phyloP scores from a whole-genome alignment of 2,888 invertebrate genomes.

The Papilio demoleus region DNA sequence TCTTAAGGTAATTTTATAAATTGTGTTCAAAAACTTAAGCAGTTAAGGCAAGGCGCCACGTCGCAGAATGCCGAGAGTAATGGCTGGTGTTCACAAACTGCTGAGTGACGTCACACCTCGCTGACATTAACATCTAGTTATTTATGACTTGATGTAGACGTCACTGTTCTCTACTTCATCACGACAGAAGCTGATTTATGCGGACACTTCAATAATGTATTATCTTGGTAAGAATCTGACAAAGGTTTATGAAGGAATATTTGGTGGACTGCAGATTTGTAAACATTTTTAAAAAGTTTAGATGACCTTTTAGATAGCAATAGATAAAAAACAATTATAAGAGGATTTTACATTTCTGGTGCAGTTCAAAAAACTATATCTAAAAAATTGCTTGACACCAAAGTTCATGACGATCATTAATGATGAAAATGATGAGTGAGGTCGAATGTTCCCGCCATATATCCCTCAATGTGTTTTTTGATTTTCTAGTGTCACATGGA shows the following conservation, averaged over 20 bases:
- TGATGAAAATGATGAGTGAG: too few relatives aligned
- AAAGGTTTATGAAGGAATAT: background rate
- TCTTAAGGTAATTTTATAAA: background rate
- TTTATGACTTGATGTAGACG: conserved; percentile 6
- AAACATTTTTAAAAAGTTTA: too few relatives aligned
- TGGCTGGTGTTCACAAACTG: conserved; percentile 5
- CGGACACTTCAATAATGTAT: conserved; percentile 3
- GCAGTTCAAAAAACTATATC: too few relatives aligned
- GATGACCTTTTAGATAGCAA: too few relatives aligned
- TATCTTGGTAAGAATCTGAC: background rate
- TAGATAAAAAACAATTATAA: too few relatives aligned
- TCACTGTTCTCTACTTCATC: background rate
- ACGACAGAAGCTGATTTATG: conserved; percentile 9
- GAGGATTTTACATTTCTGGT: too few relatives aligned
- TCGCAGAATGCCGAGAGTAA: conserved; percentile 4
- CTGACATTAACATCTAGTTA: conserved; percentile 17
- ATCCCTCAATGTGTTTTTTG: too few relatives aligned
- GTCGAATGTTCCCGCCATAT: too few relatives aligned
- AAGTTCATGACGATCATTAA: too few relatives aligned
- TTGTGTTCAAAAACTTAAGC: conserved; percentile 3
- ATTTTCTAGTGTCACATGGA: too few relatives aligned
- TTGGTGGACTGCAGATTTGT: background rate
- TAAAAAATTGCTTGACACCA: too few relatives aligned
- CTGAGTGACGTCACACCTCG: background rate
- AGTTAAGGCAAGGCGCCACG: conserved; percentile 10